phyloP scores from a whole-genome alignment of 2,113 vertebrate species.

The Cyprinodon brontotheroides region DNA sequence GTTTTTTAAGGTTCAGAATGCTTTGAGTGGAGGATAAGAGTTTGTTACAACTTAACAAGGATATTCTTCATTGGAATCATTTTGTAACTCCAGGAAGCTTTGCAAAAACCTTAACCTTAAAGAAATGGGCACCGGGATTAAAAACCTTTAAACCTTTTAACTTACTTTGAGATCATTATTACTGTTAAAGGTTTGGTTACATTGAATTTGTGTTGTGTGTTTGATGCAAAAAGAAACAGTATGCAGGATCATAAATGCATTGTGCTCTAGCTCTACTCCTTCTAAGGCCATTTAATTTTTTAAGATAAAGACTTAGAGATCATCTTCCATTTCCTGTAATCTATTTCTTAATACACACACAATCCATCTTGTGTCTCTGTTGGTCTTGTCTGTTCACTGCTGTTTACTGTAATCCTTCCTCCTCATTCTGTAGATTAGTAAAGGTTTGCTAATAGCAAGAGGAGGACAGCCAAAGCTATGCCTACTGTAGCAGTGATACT shows the following conservation, averaged over 20 bases:
- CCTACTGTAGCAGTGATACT: conserved; percentile 43
- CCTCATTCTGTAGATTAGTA: conserved; percentile 34
- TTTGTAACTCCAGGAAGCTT: not conserved
- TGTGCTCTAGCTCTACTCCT: too few relatives aligned
- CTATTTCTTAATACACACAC: not conserved
- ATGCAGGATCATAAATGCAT: too few relatives aligned
- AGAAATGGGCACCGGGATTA: not conserved
- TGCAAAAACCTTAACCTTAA: not conserved
- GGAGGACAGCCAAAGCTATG: conserved; percentile 6
- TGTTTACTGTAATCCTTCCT: not conserved
- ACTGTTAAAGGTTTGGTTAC: not conserved
- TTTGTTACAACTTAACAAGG: too few relatives aligned
- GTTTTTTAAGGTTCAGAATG: not conserved
- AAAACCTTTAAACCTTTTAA: not conserved
- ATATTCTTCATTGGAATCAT: too few relatives aligned
- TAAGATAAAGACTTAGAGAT: too few relatives aligned
- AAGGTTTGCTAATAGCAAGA: conserved; percentile 36
- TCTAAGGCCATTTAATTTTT: too few relatives aligned
- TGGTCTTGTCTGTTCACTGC: not conserved
- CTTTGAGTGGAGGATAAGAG: not conserved
- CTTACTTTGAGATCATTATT: not conserved
- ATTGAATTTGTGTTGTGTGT: not conserved
- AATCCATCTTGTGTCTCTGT: conserved; percentile 8
- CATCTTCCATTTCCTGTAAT: not conserved
- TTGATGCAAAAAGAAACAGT: too few relatives aligned